Evolutionary conservation across 2,797 vertebrate species (phyloP), one percentile per base, ranked within the genome.

Genomic region (Enteromius radiatus): DNA sequence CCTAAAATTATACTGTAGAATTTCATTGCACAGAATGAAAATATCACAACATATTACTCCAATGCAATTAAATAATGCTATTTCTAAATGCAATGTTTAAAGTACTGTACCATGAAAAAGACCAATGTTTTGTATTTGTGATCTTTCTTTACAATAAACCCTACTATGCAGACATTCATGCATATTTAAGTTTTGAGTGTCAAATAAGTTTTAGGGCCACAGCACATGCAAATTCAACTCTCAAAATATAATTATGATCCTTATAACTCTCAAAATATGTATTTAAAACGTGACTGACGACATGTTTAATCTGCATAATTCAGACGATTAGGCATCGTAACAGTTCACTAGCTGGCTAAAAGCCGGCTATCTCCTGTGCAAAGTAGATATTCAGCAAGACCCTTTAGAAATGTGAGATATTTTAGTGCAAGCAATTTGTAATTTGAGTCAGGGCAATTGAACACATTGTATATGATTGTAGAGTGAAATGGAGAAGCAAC

Each of bases 401-500:
- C 19, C 71, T 75, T 68, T 26, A 64, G 38, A 59, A 31, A 61
- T 8, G n/a, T 17, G 3, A 76, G 52, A 81, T 26, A 41, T 70
- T 85, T 73, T 87, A 70, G 81, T 9, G n/a, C 67, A 79, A n/a
- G 23, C 26, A 28, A 71, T 82, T 76, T 73, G 47, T 86, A 85
- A 89, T 88, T 87, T 84, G 82, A 65, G 19, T 69, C 11, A 74
- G 80, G 83, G 86, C 87, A 80, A 87, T 47, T 87, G 73, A 89
- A 84, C 85, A 86, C 84, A 88, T 88, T 88, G 85, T 87, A 65
- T 81, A 21, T 47, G 47, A 68, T 31, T 14, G 8, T 5, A 78
- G 71, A 78, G 87, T 84, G 86, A 90, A 89, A 88, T 82, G 67
- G 83, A 82, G 78, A 86, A 78, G 86, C 88, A 76, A 84, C 67